phyloP scores from a whole-genome alignment of 2,888 invertebrate genomes.

The Xestia sexstrigata region DNA sequence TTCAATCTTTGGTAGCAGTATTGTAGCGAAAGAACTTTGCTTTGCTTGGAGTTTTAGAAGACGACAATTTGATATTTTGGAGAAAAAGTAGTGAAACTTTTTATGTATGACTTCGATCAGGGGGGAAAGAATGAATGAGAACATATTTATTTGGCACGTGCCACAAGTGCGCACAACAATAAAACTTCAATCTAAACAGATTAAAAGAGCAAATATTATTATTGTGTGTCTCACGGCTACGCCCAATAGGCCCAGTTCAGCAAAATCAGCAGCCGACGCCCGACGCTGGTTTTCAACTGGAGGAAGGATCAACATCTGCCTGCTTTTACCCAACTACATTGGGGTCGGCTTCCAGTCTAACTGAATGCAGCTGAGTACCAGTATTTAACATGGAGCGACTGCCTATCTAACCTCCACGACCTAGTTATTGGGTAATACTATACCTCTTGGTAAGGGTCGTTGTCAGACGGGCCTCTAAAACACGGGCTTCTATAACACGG shows the following conservation, averaged over 20 bases:
- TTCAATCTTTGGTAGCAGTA: conserved; percentile 17
- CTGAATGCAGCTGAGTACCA: not conserved
- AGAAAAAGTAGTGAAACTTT: not conserved
- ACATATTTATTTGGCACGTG: no score
- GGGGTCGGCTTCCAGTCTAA: not conserved
- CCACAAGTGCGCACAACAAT: no score
- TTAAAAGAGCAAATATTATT: no score
- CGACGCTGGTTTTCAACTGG: no score
- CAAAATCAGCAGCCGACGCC: no score
- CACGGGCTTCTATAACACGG: no score
- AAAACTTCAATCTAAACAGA: no score
- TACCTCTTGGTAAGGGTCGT: no score
- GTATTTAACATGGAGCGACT: not conserved
- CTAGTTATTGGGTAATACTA: not conserved
- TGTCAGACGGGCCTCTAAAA: no score
- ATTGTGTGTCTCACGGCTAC: no score
- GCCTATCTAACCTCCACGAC: not conserved
- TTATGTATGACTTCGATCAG: not conserved
- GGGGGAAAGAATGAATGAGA: no score
- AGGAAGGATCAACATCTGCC: not conserved
- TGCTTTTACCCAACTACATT: not conserved
- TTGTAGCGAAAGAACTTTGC: not conserved
- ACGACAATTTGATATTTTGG: not conserved
- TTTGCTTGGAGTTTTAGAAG: not conserved
- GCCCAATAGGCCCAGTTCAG: no score